Conservation (phyloP, 1,140 invertebrate species). For the Drosophila gunungcola region DNA sequence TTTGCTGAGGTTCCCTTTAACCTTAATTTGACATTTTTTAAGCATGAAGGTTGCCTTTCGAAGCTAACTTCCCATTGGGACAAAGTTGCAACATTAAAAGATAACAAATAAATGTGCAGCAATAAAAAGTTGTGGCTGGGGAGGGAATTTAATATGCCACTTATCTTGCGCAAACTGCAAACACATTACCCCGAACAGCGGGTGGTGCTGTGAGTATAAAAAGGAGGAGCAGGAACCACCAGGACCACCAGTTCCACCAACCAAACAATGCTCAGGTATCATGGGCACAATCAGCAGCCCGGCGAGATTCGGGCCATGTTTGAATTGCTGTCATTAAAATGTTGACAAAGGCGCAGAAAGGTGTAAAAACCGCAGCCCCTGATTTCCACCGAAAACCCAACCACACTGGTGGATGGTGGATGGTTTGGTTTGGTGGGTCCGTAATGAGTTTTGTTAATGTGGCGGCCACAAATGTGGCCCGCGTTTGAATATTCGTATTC, state of each 20-base stretch:
- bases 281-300: conserved; percentile 58
- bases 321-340: conserved; percentile 84
- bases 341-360: conserved; percentile 82
- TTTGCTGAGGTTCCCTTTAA: too few species aligned
- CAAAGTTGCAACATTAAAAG: conserved; percentile 74
- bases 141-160: conserved; percentile 74
- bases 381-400: conserved; percentile 10
- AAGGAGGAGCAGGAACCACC: not conserved
- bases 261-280: conserved; percentile 72
- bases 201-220: not conserved
- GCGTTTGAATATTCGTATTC: conserved; percentile 22
- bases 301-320: conserved; percentile 48
- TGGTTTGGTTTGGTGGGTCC: not conserved
- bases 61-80: conserved; percentile 1
- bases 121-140: conserved; percentile 62
- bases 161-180: conserved; percentile 70
- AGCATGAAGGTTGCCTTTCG: not conserved
- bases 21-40: too few species aligned
- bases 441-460: conserved; percentile 77
- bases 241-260: not conserved
- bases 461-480: conserved; percentile 62
- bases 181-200: conserved; percentile 40
- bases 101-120: conserved; percentile 73
- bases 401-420: not conserved
- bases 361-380: conserved; percentile 66